phyloP scores from a whole-genome alignment of 1,140 invertebrate genomes.

The Cardiocondyla obscurior region DNA sequence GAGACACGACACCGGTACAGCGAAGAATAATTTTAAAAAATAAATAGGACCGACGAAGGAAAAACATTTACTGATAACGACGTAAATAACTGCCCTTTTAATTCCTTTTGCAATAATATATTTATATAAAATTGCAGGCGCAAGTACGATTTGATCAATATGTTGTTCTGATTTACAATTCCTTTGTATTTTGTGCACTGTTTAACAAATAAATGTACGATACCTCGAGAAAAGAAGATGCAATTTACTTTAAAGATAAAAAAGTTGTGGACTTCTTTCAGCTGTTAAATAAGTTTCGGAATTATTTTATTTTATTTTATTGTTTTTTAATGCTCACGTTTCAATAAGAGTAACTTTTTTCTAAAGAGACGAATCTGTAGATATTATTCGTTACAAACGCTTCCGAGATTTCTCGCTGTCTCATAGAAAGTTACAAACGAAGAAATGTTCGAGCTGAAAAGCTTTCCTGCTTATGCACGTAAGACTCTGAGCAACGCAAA shows the following conservation, averaged over 20 bases:
- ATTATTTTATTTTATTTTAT: no score
- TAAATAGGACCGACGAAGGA: neutral
- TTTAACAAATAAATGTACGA: neutral
- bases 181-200: neutral
- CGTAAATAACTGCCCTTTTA: neutral
- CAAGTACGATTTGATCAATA: neutral
- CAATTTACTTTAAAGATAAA: neutral
- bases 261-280: neutral
- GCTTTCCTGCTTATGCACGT: conserved; percentile 23
- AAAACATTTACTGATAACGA: neutral
- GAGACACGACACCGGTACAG: neutral
- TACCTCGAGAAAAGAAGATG: neutral
- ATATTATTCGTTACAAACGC: conserved; percentile 37
- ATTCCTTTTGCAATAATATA: neutral
- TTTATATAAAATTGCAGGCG: neutral
- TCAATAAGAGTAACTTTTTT: conserved; percentile 4
- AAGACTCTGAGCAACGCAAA: conserved; percentile 20
- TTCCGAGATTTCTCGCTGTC: neutral
- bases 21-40: neutral
- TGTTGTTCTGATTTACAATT: neutral
- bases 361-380: conserved; percentile 25
- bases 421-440: neutral
- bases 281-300: neutral
- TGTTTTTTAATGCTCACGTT: neutral
- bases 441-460: conserved; percentile 6